A percentile compares a stretch with the other conserved stretches of the same genome.
phyloP scores from a whole-genome alignment of 2,113 vertebrate species.

The Zonotrichia leucophrys region DNA sequence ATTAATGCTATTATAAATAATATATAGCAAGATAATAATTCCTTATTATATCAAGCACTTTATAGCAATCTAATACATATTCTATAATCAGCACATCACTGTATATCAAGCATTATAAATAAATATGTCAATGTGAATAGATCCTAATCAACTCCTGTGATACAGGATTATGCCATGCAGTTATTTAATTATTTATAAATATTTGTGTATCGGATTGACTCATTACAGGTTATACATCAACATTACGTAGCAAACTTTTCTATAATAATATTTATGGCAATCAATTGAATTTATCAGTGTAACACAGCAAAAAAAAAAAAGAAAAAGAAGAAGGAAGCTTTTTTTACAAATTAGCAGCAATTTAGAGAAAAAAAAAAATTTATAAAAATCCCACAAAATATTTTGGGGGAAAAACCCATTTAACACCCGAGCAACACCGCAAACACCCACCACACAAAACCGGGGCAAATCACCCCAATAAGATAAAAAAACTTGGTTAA shows the following conservation, averaged over 20 bases:
- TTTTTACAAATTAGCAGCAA: neutral
- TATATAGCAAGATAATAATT: neutral
- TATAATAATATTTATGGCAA: neutral
- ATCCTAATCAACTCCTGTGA: neutral
- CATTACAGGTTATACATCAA: too few relatives aligned
- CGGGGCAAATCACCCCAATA: conserved; percentile 24
- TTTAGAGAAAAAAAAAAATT: neutral
- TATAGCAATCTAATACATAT: neutral
- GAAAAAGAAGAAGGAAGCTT: accelerated
- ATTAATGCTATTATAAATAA: neutral
- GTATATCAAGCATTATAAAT: neutral
- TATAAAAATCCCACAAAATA: neutral
- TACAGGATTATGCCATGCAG: accelerated
- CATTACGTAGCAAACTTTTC: accelerated
- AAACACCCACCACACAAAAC: accelerated
- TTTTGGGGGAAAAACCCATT: accelerated
- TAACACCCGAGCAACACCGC: accelerated
- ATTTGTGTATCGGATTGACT: neutral
- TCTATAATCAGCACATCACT: neutral
- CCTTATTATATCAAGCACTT: neutral
- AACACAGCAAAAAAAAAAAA: neutral
- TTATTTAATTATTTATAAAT: neutral
- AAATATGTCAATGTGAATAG: neutral
- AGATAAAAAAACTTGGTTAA: conserved; percentile 73
- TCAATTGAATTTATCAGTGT: neutral